These are phyloP conservation scores for Aplochiton taeniatus DNA, from an alignment of 2,797 vertebrate genomes.

Conservation along the genomic window DNA sequence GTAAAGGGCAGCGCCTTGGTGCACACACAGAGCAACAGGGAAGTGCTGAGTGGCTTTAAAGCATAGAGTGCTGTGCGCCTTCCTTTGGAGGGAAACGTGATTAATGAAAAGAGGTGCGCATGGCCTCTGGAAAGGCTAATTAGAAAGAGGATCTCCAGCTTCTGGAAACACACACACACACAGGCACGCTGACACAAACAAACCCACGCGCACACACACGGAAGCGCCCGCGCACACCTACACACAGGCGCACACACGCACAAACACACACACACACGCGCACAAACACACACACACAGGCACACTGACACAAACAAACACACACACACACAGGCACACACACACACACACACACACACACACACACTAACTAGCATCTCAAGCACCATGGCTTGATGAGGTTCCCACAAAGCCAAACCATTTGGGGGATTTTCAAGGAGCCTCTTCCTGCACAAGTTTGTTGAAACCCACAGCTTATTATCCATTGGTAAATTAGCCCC, in stretches of 20 bases:
- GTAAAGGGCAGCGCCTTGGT: too few species aligned
- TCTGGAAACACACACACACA: slow-evolving; percentile 4
- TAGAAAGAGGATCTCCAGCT: slow-evolving; percentile 52
- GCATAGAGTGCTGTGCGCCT: background rate
- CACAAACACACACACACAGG: background rate
- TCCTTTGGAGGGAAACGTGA: slow-evolving; percentile 28
- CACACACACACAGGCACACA: slow-evolving; percentile 28
- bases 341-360: slow-evolving; percentile 36
- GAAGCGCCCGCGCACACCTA: slow-evolving; percentile 28
- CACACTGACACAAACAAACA: slow-evolving; percentile 33
- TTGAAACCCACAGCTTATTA: too few species aligned
- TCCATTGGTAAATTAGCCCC: too few species aligned
- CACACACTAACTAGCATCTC: too few species aligned
- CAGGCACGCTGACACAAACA: background rate
- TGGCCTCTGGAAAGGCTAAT: slow-evolving; percentile 53
- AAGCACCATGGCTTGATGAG: slow-evolving; percentile 49
- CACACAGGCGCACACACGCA: background rate
- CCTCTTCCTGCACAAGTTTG: too few species aligned
- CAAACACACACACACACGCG: background rate
- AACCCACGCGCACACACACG: slow-evolving; percentile 22
- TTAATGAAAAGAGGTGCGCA: slow-evolving; percentile 33
- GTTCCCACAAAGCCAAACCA: slow-evolving; percentile 59
- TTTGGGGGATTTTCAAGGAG: slow-evolving; percentile 24
- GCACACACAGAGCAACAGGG: slow-evolving; percentile 36
- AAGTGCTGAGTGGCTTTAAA: slow-evolving; percentile 3